Percentiles rank a stretch among this genome's conserved stretches.
phyloP scores from a whole-genome alignment of 2,113 vertebrate species.

The Phalacrocorax carbo region DNA sequence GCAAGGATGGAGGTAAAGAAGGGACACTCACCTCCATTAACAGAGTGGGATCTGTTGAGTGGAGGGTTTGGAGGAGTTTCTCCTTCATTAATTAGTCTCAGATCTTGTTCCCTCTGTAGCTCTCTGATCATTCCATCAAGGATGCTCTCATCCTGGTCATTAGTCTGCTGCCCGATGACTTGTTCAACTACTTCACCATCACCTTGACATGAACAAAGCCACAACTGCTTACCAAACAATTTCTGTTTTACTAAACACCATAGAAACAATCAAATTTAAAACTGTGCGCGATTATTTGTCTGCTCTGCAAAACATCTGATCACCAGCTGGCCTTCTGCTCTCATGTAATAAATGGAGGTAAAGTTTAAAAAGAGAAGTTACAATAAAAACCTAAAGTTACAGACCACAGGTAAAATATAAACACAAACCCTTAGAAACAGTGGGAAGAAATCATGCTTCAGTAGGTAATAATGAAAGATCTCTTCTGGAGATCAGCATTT shows the following conservation, averaged over 20 bases:
- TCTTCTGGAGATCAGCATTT: not conserved
- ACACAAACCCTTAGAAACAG: not conserved
- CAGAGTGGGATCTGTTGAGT: conserved; percentile 67
- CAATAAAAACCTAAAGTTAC: not conserved
- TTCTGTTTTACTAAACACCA: not conserved
- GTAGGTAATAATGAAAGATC: not conserved
- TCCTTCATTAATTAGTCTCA: conserved; percentile 72
- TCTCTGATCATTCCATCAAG: conserved; percentile 93
- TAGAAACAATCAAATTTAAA: not conserved
- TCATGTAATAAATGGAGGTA: not conserved
- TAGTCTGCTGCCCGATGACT: conserved; percentile 95
- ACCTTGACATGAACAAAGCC: conserved; percentile 75
- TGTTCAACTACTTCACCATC: conserved; percentile 97
- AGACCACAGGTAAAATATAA: not conserved
- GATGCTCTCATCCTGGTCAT: conserved; percentile 86
- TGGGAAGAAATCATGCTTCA: not conserved
- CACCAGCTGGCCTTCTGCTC: not conserved
- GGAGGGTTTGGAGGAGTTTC: conserved; percentile 65
- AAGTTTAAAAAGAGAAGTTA: not conserved
- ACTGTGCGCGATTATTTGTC: not conserved
- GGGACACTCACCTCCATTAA: conserved; percentile 71
- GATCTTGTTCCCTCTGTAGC: conserved; percentile 90
- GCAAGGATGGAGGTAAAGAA: not conserved
- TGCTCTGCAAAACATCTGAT: not conserved
- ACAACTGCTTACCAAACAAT: not conserved